Percentiles rank a stretch among this genome's conserved stretches.
phyloP scores from a whole-genome alignment of 2,797 vertebrate genomes.

The Falco concolor region DNA sequence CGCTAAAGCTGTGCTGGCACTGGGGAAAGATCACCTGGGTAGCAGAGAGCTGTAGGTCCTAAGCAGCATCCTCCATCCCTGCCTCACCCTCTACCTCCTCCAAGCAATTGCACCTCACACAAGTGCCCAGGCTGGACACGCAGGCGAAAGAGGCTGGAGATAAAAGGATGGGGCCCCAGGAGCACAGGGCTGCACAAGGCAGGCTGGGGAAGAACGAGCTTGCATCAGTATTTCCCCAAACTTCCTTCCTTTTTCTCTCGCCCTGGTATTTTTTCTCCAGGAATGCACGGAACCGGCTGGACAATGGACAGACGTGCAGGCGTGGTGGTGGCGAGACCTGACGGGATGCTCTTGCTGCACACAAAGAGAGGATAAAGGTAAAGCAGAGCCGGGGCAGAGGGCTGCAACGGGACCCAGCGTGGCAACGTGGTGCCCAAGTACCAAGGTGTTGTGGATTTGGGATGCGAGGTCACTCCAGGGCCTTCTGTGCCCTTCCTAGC shows the following conservation, averaged over 20 bases:
- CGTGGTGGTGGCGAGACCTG: too few species aligned
- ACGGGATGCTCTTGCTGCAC: rapidly evolving
- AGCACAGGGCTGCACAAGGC: neutral
- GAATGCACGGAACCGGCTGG: rapidly evolving
- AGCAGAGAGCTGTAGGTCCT: neutral
- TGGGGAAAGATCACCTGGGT: neutral
- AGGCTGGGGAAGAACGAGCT: neutral
- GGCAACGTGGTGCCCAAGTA: neutral
- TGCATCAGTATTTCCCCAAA: neutral
- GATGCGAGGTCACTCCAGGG: neutral
- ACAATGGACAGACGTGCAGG: rapidly evolving
- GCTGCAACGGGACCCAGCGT: rapidly evolving
- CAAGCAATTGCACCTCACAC: neutral
- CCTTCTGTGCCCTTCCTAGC: neutral
- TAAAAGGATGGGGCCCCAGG: neutral
- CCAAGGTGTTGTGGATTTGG: neutral
- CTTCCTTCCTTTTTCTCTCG: neutral
- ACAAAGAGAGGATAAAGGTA: too few species aligned
- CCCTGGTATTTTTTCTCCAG: neutral
- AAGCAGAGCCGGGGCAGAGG: neutral
- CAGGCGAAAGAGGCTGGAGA: neutral
- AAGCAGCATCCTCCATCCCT: neutral
- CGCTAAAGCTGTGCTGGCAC: neutral
- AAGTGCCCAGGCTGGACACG: neutral
- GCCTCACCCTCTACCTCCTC: neutral